phyloP scores from a whole-genome alignment of 2,113 vertebrate genomes.

The Pteropus alecto region DNA sequence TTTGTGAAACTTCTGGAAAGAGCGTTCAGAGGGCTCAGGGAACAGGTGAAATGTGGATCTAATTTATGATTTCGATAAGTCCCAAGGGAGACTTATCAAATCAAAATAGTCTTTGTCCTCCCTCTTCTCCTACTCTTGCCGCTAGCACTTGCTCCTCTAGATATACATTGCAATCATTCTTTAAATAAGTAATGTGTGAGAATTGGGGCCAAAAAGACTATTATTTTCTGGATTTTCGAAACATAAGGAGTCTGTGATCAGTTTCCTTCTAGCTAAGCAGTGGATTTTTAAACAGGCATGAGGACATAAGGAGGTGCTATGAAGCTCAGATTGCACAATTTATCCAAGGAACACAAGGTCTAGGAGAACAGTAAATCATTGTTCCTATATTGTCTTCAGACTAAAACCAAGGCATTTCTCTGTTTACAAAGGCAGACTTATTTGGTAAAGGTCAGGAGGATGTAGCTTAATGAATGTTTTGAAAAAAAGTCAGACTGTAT shows the following conservation, averaged over 20 bases:
- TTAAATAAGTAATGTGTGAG: background rate
- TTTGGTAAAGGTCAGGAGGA: conserved; percentile 42
- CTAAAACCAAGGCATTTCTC: conserved; percentile 1
- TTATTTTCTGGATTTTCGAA: background rate
- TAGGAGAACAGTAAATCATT: conserved; percentile 42
- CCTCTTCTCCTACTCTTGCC: background rate
- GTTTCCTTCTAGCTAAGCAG: background rate
- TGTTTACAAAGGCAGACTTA: conserved; percentile 39
- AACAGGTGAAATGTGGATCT: background rate
- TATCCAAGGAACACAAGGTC: background rate
- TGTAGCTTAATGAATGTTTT: background rate
- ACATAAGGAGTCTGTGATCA: background rate
- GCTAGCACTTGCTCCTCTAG: background rate
- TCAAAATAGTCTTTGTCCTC: background rate
- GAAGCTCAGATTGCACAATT: background rate
- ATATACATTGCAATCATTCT: background rate
- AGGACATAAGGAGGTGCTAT: background rate
- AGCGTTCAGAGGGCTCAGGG: background rate
- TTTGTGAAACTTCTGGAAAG: background rate
- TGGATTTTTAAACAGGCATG: background rate
- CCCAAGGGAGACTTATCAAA: background rate
- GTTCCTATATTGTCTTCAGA: conserved; percentile 33
- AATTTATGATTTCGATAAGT: background rate
- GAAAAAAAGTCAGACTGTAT: background rate
- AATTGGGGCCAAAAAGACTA: background rate